These are phyloP conservation scores for Indri indri DNA, from an alignment of 2,113 vertebrate genomes.

Conservation along the genomic window DNA sequence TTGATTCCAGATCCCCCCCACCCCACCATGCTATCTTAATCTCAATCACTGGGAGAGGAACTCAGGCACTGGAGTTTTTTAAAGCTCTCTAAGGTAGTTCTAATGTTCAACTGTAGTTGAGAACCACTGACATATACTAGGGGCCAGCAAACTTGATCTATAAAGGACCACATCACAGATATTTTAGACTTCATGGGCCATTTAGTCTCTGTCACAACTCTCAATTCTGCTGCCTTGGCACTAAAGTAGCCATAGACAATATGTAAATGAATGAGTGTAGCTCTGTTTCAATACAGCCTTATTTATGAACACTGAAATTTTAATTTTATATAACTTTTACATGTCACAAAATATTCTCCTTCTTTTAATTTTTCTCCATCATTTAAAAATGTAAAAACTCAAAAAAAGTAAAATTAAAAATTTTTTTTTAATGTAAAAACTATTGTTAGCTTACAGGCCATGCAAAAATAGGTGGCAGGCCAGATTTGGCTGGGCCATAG, in stretches of 20 bases:
- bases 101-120: background rate
- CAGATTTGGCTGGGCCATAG: background rate
- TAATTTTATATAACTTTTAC: background rate
- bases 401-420: too few species aligned
- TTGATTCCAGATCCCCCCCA: background rate
- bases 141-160: background rate
- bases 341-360: background rate
- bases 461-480: background rate
- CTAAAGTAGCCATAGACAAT: background rate
- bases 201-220: background rate
- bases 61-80: background rate
- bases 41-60: background rate
- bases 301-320: background rate
- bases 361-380: background rate
- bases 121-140: background rate
- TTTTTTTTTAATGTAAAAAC: background rate
- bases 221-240: background rate
- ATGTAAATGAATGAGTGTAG: background rate
- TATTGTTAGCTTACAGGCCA: background rate
- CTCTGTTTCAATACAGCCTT: background rate
- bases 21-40: background rate
- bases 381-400: slow-evolving; percentile 2
- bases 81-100: background rate
- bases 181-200: background rate
- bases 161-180: background rate